These are phyloP conservation scores for Forbesichthys papilliferus DNA, from an alignment of 2,113 vertebrate species.

Conservation along the genomic window DNA sequence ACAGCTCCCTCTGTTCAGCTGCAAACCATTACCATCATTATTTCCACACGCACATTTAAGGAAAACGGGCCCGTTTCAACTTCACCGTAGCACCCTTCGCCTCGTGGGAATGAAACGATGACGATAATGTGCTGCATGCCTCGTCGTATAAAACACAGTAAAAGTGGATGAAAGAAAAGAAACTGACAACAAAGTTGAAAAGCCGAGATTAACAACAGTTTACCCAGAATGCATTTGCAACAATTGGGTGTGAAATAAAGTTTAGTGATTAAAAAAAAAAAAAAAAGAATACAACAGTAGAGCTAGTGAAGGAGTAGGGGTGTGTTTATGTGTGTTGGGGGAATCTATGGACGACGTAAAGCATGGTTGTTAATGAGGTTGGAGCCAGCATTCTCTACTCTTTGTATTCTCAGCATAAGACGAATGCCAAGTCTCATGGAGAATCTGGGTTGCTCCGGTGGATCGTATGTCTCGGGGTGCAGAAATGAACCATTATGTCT, in stretches of 20 bases:
- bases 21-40: conserved; percentile 81
- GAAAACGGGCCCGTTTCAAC: conserved; percentile 54
- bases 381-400: conserved; percentile 64
- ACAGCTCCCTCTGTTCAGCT: conserved; percentile 78
- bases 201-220: conserved; percentile 29
- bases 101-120: conserved; percentile 67
- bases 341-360: conserved; percentile 52
- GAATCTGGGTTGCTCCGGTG: conserved; percentile 68
- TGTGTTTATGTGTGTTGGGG: neutral
- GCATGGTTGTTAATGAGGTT: conserved; percentile 67
- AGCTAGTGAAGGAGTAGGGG: conserved; percentile 10
- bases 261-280: conserved; percentile 38
- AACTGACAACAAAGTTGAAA: conserved; percentile 1
- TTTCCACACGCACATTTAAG: conserved; percentile 75
- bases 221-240: conserved; percentile 50
- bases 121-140: conserved; percentile 58
- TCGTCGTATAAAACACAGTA: conserved; percentile 44
- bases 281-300: conserved; percentile 50
- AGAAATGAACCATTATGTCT: conserved; percentile 67
- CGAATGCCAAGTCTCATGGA: conserved; percentile 65
- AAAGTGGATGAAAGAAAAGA: conserved; percentile 36
- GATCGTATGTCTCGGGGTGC: conserved; percentile 67
- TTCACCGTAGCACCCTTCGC: conserved; percentile 51
- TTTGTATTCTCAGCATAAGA: conserved; percentile 66
- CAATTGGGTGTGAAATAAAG: conserved; percentile 26